Conservation (phyloP, 2,113 vertebrate genomes). For the Saccopteryx bilineata region DNA sequence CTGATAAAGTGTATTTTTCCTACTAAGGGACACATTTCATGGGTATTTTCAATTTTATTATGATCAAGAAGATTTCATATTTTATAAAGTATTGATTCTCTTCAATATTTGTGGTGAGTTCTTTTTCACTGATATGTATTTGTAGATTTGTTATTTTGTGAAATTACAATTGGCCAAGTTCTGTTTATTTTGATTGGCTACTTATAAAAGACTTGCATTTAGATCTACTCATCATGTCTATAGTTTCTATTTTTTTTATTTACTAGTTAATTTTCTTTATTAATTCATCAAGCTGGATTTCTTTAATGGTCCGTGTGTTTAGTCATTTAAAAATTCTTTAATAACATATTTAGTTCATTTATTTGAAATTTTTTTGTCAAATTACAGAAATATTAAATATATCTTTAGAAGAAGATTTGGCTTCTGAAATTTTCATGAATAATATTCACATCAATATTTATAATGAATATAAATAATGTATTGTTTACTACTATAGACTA, state of each 20-base stretch:
- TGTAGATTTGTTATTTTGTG: not conserved
- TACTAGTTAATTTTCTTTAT: not conserved
- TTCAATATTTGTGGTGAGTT: not conserved
- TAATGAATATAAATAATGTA: not conserved
- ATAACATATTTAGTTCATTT: not conserved
- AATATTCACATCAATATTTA: not conserved
- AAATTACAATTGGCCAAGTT: not conserved
- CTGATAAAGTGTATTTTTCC: not conserved
- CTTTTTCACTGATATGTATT: not conserved
- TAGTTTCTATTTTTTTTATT: not conserved
- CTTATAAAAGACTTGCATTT: not conserved
- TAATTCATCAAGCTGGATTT: not conserved
- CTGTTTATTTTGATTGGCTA: not conserved
- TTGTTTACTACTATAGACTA: not conserved
- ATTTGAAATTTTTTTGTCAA: not conserved
- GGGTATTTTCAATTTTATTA: not conserved
- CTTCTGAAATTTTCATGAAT: not conserved
- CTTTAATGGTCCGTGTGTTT: not conserved
- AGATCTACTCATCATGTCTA: not conserved
- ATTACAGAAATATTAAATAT: not conserved
- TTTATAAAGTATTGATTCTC: not conserved
- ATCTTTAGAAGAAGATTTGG: not conserved
- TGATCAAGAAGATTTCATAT: not conserved
- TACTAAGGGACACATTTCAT: not conserved
- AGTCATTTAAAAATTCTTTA: not conserved